phyloP scores from a whole-genome alignment of 2,888 invertebrate species.

The Scaptomyza reducta region DNA sequence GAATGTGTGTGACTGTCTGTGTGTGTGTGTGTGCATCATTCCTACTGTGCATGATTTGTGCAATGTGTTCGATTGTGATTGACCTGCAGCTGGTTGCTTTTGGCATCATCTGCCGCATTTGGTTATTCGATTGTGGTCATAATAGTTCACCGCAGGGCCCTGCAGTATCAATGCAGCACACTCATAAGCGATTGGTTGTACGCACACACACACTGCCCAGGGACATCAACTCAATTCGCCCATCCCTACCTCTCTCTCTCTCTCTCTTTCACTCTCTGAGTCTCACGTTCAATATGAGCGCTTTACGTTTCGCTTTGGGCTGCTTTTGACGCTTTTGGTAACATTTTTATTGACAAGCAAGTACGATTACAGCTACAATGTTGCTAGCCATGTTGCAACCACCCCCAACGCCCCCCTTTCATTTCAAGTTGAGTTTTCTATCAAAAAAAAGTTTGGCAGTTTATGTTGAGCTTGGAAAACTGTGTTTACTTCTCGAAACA shows the following conservation, averaged over 20 bases:
- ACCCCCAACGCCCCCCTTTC: background rate
- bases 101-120: slow-evolving; percentile 49
- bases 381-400: slow-evolving; percentile 27
- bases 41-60: background rate
- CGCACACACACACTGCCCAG: slow-evolving; percentile 28
- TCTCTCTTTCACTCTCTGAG: background rate
- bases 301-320: slow-evolving; percentile 7
- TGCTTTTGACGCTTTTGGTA: slow-evolving; percentile 40
- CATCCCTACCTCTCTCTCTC: background rate
- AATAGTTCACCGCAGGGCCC: slow-evolving; percentile 60
- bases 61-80: slow-evolving; percentile 21
- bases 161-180: slow-evolving; percentile 44
- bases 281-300: slow-evolving; percentile 11
- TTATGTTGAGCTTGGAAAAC: slow-evolving; percentile 5
- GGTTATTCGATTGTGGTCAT: slow-evolving; percentile 72
- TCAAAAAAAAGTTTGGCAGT: slow-evolving; percentile 28
- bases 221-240: slow-evolving; percentile 11
- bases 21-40: background rate
- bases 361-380: slow-evolving; percentile 53
- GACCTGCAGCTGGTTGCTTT: slow-evolving; percentile 7
- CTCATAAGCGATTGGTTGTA: slow-evolving; percentile 2
- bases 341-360: slow-evolving; percentile 66
- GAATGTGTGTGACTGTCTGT: background rate
- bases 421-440: slow-evolving; percentile 9
- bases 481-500: slow-evolving; percentile 3